Percentiles rank a stretch among this genome's conserved stretches.
Conservation (phyloP, 2,888 invertebrate species). For the Nomada ruficornis region DNA sequence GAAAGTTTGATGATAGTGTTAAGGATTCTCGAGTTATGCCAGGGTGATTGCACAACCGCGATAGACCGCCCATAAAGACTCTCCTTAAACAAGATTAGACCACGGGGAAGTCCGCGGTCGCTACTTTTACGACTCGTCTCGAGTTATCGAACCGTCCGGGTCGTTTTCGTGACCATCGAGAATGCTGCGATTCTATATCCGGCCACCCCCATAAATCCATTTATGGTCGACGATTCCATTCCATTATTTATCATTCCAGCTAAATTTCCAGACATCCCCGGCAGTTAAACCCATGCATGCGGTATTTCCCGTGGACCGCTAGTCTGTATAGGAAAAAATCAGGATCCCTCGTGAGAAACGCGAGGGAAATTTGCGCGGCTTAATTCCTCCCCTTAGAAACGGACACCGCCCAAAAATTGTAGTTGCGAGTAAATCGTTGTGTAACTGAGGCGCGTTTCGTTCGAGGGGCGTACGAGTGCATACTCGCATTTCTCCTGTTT, state of each 20-base stretch:
- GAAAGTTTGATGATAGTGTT: neutral
- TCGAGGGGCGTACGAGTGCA: constrained; percentile 41
- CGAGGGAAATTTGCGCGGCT: neutral
- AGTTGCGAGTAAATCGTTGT: constrained; percentile 26
- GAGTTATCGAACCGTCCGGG: constrained; percentile 24
- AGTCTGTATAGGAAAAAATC: too few relatives aligned
- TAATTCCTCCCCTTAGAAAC: constrained; percentile 15
- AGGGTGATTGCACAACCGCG: constrained; percentile 20
- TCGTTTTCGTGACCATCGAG: neutral
- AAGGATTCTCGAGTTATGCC: neutral
- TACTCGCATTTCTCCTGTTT: constrained; percentile 56
- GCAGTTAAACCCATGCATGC: neutral
- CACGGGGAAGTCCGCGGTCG: constrained; percentile 32
- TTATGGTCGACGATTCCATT: constrained; percentile 21
- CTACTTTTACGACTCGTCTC: constrained; percentile 37
- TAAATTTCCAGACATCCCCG: neutral
- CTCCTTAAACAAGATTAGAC: constrained; percentile 58
- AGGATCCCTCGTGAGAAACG: neutral
- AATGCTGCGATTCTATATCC: neutral
- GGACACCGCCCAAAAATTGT: constrained; percentile 8
- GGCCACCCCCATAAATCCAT: constrained; percentile 25
- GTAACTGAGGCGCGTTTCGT: constrained; percentile 32
- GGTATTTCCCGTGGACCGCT: too few relatives aligned
- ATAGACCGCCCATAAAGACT: constrained; percentile 53
- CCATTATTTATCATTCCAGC: constrained; percentile 20